Conservation (phyloP, 1,140 invertebrate species). For the Atta cephalotes region DNA sequence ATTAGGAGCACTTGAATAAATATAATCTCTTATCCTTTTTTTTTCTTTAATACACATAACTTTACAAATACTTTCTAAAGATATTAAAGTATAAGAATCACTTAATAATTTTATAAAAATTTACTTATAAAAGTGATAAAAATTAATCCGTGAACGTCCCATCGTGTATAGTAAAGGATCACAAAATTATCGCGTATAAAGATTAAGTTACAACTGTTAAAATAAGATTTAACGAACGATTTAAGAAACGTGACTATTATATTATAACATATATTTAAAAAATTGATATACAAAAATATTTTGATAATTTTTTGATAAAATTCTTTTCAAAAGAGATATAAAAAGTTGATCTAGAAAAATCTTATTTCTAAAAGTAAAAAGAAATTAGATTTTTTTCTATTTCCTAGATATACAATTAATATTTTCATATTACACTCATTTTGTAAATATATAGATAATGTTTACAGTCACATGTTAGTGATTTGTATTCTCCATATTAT, state of each 20-base stretch:
- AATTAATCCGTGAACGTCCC: too few species aligned
- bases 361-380: slow-evolving; percentile 5
- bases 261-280: background rate
- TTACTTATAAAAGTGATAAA: too few species aligned
- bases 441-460: background rate
- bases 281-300: background rate
- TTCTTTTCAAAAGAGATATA: background rate
- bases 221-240: background rate
- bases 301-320: background rate
- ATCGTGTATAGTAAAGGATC: too few species aligned
- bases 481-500: background rate
- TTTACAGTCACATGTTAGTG: background rate
- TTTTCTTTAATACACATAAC: too few species aligned
- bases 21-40: too few species aligned
- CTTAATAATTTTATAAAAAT: too few species aligned
- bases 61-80: too few species aligned
- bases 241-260: background rate
- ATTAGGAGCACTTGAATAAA: too few species aligned
- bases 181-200: too few species aligned
- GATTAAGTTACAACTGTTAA: background rate
- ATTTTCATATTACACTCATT: slow-evolving; percentile 19
- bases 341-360: background rate
- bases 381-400: background rate
- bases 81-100: too few species aligned
- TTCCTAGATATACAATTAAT: background rate